phyloP scores from a whole-genome alignment of 2,797 vertebrate species.

The Acanthurus tractus region DNA sequence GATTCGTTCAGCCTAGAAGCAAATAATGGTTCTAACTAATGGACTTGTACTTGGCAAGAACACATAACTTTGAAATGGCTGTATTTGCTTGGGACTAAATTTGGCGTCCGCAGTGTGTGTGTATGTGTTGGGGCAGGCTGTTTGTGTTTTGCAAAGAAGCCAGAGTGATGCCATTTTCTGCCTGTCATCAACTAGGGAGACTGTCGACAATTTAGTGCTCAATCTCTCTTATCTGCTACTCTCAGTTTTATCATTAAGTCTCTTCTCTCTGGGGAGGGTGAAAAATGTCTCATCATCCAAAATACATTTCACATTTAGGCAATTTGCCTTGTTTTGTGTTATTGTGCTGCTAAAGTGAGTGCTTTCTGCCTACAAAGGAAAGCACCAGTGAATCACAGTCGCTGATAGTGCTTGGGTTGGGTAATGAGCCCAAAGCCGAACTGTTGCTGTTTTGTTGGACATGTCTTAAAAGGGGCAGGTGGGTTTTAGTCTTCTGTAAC shows the following conservation, averaged over 20 bases:
- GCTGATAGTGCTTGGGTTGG: conserved; percentile 47
- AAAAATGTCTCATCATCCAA: conserved; percentile 71
- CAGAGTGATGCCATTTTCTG: conserved; percentile 77
- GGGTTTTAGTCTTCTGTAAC: conserved; percentile 33
- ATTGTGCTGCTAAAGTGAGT: conserved; percentile 42
- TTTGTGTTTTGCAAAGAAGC: conserved; percentile 72
- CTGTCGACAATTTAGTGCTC: conserved; percentile 68
- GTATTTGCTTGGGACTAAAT: conserved; percentile 69
- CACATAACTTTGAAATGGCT: conserved; percentile 62
- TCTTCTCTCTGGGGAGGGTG: conserved; percentile 51
- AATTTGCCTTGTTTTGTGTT: conserved; percentile 69
- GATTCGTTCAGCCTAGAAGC: conserved; percentile 35
- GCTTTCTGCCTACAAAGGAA: conserved; percentile 47
- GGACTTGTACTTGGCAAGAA: conserved; percentile 66
- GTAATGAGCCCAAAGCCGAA: conserved; percentile 45
- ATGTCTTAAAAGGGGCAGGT: conserved; percentile 41
- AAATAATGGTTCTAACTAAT: conserved; percentile 48
- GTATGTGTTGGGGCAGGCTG: conserved; percentile 26
- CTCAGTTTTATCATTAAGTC: conserved; percentile 76
- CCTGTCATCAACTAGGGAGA: conserved; percentile 72
- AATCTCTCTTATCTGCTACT: conserved; percentile 67
- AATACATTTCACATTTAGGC: conserved; percentile 74
- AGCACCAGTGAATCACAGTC: conserved; percentile 46
- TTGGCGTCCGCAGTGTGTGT: conserved; percentile 53
- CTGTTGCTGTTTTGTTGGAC: conserved; percentile 37